Evolutionary conservation across 2,113 vertebrate species (phyloP).

Genomic region (Triplophysa siluroides): DNA sequence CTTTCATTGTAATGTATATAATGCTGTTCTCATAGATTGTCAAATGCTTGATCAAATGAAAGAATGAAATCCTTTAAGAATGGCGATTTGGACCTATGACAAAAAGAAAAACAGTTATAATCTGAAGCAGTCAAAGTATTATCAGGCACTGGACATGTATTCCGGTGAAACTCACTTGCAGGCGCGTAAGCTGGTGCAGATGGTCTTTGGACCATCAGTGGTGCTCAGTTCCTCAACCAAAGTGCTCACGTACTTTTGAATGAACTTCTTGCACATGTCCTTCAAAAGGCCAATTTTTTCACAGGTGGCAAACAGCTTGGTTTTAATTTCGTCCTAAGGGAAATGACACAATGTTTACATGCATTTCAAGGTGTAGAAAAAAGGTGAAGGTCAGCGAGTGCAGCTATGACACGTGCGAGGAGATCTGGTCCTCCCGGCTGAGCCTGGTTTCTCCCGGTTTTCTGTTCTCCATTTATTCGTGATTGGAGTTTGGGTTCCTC

Average conservation of each 20-base stretch:
- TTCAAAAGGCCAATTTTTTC: constrained; percentile 41
- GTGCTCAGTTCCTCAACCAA: constrained; percentile 58
- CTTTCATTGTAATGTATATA: background rate
- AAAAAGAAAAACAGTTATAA: background rate
- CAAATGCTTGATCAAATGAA: background rate
- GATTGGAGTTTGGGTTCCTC: too few species aligned
- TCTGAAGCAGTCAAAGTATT: too few species aligned
- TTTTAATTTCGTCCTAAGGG: constrained; percentile 33
- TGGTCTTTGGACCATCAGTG: constrained; percentile 57
- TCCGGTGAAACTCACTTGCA: constrained; percentile 65
- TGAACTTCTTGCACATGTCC: constrained; percentile 37
- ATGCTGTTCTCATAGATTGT: background rate
- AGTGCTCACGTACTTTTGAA: background rate
- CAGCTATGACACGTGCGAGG: too few species aligned
- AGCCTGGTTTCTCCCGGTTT: too few species aligned
- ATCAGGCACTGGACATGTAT: too few species aligned
- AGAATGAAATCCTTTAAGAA: background rate
- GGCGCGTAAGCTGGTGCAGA: constrained; percentile 55
- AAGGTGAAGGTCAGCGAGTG: too few species aligned
- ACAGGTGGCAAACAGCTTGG: constrained; percentile 41
- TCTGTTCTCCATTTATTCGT: too few species aligned
- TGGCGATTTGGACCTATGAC: background rate
- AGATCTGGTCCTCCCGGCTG: too few species aligned
- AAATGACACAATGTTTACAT: background rate
- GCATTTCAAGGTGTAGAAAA: too few species aligned